Conservation (phyloP, 2,888 invertebrate genomes). For the Xylota segnis region DNA sequence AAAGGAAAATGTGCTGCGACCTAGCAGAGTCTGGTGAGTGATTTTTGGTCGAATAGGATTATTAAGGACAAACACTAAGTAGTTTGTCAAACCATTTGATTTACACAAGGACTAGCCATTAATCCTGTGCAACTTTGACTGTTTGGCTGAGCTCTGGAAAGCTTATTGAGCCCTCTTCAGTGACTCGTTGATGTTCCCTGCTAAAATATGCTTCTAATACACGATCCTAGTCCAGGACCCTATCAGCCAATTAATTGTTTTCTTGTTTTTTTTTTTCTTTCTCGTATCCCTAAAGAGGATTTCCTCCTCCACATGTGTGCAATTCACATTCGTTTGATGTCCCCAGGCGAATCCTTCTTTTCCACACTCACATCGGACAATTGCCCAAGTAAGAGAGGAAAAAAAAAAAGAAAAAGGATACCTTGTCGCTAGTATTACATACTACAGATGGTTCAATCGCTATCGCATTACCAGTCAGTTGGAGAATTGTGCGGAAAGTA, state of each 20-base stretch:
- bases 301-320: slow-evolving; percentile 25
- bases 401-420: neutral
- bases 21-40: neutral
- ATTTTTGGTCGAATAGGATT: neutral
- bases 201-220: slow-evolving; percentile 25
- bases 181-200: neutral
- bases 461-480: slow-evolving; percentile 38
- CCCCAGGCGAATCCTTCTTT: slow-evolving; percentile 40
- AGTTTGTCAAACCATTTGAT: neutral
- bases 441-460: slow-evolving; percentile 31
- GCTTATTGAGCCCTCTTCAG: neutral
- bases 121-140: too few relatives aligned
- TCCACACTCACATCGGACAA: slow-evolving; percentile 3
- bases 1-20: slow-evolving; percentile 39
- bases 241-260: slow-evolving; percentile 15
- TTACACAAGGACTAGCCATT: too few relatives aligned
- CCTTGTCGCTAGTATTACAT: neutral
- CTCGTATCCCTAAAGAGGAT: slow-evolving; percentile 27
- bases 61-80: neutral
- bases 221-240: slow-evolving; percentile 9
- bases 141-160: too few relatives aligned
- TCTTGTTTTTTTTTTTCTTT: slow-evolving; percentile 6
- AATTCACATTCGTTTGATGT: slow-evolving; percentile 38
- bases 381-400: neutral
- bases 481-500: slow-evolving; percentile 27